Evolutionary conservation across 2,888 invertebrate species (phyloP).

Genomic region (Thera obeliscata): DNA sequence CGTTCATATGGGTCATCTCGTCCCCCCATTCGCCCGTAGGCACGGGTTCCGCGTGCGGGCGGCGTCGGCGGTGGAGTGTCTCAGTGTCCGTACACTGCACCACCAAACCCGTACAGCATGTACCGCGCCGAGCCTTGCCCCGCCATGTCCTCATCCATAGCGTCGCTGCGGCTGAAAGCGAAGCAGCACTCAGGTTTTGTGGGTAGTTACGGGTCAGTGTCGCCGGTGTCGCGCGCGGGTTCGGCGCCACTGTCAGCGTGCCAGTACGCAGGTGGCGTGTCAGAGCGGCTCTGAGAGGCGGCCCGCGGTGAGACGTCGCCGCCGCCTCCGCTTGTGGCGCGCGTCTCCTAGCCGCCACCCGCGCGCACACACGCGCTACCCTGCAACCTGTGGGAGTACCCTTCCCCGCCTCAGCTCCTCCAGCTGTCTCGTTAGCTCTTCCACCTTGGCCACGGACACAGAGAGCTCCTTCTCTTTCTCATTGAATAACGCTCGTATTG

Average conservation of each 20-base stretch:
- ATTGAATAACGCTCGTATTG: too few species aligned
- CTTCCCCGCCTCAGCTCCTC: too few species aligned
- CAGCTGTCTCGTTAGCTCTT: too few species aligned
- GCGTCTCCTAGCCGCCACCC: constrained; percentile 74
- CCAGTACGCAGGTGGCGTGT: constrained; percentile 88
- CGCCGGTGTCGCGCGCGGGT: constrained; percentile 88
- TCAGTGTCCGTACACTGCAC: constrained; percentile 94
- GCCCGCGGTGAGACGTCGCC: constrained; percentile 85
- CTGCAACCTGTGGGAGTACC: constrained; percentile 78
- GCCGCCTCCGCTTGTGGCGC: constrained; percentile 55
- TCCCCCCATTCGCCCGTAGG: too few species aligned
- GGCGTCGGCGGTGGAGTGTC: constrained; percentile 82
- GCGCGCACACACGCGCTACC: constrained; percentile 62
- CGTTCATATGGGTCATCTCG: too few species aligned
- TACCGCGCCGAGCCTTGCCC: constrained; percentile 91
- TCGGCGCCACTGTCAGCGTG: constrained; percentile 90
- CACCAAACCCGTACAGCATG: constrained; percentile 94
- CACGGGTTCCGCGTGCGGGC: too few species aligned
- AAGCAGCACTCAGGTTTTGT: constrained; percentile 94
- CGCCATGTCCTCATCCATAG: constrained; percentile 96
- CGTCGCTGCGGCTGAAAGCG: constrained; percentile 95
- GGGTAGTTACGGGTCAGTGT: constrained; percentile 86
- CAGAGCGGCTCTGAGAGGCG: constrained; percentile 90
- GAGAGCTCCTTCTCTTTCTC: too few species aligned
- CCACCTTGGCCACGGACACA: too few species aligned